Conservation (phyloP, 2,888 invertebrate genomes). For the Drosophila anomelani region DNA sequence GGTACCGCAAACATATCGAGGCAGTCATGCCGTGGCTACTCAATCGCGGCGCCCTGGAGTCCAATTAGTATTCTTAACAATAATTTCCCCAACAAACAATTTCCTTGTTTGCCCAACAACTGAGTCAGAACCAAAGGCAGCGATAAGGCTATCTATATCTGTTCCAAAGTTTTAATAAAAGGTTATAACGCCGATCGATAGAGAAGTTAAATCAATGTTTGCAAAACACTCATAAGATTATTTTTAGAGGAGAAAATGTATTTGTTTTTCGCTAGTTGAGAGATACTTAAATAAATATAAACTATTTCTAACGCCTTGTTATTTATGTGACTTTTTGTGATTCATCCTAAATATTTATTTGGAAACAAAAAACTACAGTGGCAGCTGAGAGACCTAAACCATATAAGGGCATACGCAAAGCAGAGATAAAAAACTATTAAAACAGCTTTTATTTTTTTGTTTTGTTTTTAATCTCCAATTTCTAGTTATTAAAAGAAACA, state of each 20-base stretch:
- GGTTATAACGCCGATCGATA: not conserved
- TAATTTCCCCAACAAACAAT: not conserved
- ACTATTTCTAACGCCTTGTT: not conserved
- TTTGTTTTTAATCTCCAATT: not conserved
- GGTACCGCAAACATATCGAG: conserved; percentile 75
- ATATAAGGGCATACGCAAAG: not conserved
- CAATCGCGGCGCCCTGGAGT: conserved; percentile 28
- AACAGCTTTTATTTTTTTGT: not conserved
- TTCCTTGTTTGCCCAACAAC: not conserved
- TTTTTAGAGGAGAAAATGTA: not conserved
- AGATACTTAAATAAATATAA: not conserved
- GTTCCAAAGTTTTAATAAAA: not conserved
- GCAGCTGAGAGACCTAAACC: not conserved
- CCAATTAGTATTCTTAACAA: not conserved
- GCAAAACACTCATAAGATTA: not conserved
- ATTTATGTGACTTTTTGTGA: not conserved
- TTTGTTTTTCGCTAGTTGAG: not conserved
- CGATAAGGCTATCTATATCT: conserved; percentile 4
- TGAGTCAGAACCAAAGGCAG: not conserved
- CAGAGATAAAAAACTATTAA: not conserved
- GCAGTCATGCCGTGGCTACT: conserved; percentile 78
- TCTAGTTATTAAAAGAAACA: not conserved
- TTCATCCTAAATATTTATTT: not conserved
- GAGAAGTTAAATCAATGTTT: not conserved
- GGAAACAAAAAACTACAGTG: not conserved